These are phyloP conservation scores for Calephelis perditalis DNA, from an alignment of 2,888 invertebrate species.

Conservation along the genomic window DNA sequence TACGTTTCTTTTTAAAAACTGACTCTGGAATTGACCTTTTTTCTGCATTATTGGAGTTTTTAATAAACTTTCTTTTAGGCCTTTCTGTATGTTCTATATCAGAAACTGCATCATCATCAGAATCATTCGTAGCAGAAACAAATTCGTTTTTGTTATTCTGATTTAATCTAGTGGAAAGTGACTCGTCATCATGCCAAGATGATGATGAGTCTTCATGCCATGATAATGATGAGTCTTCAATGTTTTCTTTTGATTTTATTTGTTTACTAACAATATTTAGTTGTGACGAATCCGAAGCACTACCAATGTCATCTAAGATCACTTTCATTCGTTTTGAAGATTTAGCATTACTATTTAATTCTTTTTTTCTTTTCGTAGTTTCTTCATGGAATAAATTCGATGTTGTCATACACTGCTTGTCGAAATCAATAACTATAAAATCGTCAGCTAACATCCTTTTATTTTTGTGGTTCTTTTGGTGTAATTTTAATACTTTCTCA, in stretches of 20 bases:
- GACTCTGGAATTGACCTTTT: no score
- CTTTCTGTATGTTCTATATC: no score
- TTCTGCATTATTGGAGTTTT: no score
- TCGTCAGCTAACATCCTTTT: constrained; percentile 12
- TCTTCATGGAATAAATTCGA: background rate
- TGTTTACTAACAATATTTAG: background rate
- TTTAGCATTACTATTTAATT: background rate
- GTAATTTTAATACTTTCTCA: constrained; percentile 18
- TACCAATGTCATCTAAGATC: background rate
- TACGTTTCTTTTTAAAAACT: no score
- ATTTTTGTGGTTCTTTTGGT: constrained; percentile 15
- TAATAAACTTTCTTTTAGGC: no score
- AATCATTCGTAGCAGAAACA: background rate
- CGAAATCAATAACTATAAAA: constrained; percentile 17
- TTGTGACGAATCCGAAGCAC: background rate
- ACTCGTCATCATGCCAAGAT: background rate
- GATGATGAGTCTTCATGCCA: no score
- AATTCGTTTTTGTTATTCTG: background rate
- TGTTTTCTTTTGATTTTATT: background rate
- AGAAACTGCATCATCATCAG: background rate
- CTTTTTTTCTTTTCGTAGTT: background rate
- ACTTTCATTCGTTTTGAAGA: background rate
- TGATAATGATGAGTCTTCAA: no score
- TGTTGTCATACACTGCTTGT: background rate
- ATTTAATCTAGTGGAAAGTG: background rate